These are phyloP conservation scores for Linnaemya tessellans DNA, from an alignment of 2,888 invertebrate genomes.

Conservation along the genomic window DNA sequence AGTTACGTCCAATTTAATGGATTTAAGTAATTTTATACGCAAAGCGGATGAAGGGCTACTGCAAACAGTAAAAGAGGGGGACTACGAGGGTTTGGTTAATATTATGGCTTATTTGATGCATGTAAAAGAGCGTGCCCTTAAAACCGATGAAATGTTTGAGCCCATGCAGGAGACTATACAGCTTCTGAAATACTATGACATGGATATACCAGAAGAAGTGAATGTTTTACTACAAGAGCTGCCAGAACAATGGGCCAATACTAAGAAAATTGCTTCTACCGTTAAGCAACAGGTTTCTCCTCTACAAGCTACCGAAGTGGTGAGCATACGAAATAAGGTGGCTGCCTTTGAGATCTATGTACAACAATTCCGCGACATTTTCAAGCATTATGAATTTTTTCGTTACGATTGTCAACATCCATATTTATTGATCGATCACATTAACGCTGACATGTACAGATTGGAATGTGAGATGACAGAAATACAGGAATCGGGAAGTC, in stretches of 20 bases:
- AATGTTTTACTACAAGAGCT: conserved; percentile 95
- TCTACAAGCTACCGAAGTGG: conserved; percentile 96
- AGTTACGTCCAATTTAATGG: conserved; percentile 91
- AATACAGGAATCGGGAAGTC: conserved; percentile 94
- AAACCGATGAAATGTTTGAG: conserved; percentile 97
- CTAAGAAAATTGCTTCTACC: conserved; percentile 94
- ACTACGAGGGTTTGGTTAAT: conserved; percentile 93
- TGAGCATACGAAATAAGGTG: conserved; percentile 94
- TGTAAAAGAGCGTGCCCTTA: conserved; percentile 94
- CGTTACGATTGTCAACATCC: conserved; percentile 90
- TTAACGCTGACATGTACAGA: conserved; percentile 90
- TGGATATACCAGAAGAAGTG: conserved; percentile 98
- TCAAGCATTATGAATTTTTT: conserved; percentile 90
- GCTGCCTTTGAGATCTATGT: conserved; percentile 93
- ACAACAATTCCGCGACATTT: conserved; percentile 93
- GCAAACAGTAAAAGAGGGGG: conserved; percentile 93
- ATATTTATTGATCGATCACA: conserved; percentile 90
- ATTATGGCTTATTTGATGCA: conserved; percentile 97
- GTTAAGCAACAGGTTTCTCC: conserved; percentile 98
- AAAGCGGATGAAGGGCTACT: conserved; percentile 94
- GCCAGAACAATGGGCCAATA: conserved; percentile 97
- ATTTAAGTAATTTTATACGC: conserved; percentile 93
- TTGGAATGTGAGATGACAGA: conserved; percentile 93
- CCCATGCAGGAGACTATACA: conserved; percentile 97
- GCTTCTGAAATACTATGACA: conserved; percentile 95